Evolutionary conservation across 2,888 invertebrate species (phyloP).

Genomic region (Eupelmus urozonus): DNA sequence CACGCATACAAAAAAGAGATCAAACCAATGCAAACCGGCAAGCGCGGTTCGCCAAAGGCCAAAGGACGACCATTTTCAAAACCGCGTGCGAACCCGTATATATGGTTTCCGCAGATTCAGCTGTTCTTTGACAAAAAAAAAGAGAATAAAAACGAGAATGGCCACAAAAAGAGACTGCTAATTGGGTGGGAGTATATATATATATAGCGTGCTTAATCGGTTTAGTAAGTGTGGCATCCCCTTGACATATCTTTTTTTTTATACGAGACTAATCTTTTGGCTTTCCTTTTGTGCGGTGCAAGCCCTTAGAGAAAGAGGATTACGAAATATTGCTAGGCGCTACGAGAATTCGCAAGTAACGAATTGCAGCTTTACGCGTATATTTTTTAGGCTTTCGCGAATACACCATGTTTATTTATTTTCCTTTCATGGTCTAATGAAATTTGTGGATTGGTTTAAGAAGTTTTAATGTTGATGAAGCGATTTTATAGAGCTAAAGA

Average conservation of each 20-base stretch:
- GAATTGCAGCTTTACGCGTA: constrained; percentile 16
- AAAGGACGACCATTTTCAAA: no score
- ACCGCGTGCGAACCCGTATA: no score
- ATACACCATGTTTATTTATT: not conserved
- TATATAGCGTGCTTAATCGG: constrained; percentile 13
- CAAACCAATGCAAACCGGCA: not conserved
- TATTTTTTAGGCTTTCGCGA: constrained; percentile 7
- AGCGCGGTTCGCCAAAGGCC: not conserved
- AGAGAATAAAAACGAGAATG: not conserved
- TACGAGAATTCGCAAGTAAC: constrained; percentile 22
- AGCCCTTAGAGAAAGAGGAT: constrained; percentile 23
- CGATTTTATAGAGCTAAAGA: no score
- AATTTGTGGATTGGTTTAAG: no score
- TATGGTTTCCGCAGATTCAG: no score
- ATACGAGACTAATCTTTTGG: constrained; percentile 26
- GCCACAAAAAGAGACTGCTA: not conserved
- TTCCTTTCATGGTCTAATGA: no score
- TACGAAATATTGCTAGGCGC: not conserved
- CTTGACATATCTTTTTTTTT: constrained; percentile 2
- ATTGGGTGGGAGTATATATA: constrained; percentile 17
- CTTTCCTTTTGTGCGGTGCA: constrained; percentile 20
- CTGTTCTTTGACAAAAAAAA: not conserved
- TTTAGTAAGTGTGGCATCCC: not conserved
- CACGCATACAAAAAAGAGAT: not conserved
- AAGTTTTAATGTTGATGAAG: no score